Conservation (phyloP, 1,140 invertebrate genomes). For the Euborellia annulipes region DNA sequence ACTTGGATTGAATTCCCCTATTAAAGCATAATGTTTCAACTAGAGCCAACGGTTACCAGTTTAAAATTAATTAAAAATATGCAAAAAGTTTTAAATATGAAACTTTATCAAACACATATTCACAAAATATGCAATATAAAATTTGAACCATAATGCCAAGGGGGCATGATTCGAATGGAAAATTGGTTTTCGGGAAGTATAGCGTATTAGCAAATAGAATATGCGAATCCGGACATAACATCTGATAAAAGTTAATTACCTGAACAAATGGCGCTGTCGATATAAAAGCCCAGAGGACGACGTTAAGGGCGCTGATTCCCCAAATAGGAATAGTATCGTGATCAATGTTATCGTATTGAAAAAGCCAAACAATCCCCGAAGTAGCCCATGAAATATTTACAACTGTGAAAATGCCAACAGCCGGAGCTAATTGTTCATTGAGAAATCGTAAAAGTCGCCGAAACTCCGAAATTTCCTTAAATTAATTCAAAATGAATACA, state of each 20-base stretch:
- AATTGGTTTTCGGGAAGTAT: neutral
- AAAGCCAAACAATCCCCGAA: slow-evolving; percentile 47
- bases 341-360: slow-evolving; percentile 38
- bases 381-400: slow-evolving; percentile 54
- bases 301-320: slow-evolving; percentile 43
- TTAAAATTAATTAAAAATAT: too few species aligned
- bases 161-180: too few species aligned
- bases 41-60: too few species aligned
- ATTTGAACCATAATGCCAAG: too few species aligned
- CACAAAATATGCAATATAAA: too few species aligned
- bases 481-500: slow-evolving; percentile 10
- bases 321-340: slow-evolving; percentile 34
- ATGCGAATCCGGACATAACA: neutral
- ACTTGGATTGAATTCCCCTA: too few species aligned
- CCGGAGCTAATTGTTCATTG: slow-evolving; percentile 52
- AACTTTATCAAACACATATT: too few species aligned
- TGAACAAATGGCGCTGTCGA: slow-evolving; percentile 50
- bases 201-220: too few species aligned
- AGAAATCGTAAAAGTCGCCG: slow-evolving; percentile 55
- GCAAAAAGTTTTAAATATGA: too few species aligned
- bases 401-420: slow-evolving; percentile 55
- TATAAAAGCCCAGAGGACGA: slow-evolving; percentile 49
- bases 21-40: too few species aligned
- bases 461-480: slow-evolving; percentile 55
- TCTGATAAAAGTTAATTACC: slow-evolving; percentile 26